Percentiles rank a stretch among this genome's conserved stretches.
These are phyloP conservation scores for Molossus alvarezi DNA, from an alignment of 2,797 vertebrate genomes.

Conservation along the genomic window DNA sequence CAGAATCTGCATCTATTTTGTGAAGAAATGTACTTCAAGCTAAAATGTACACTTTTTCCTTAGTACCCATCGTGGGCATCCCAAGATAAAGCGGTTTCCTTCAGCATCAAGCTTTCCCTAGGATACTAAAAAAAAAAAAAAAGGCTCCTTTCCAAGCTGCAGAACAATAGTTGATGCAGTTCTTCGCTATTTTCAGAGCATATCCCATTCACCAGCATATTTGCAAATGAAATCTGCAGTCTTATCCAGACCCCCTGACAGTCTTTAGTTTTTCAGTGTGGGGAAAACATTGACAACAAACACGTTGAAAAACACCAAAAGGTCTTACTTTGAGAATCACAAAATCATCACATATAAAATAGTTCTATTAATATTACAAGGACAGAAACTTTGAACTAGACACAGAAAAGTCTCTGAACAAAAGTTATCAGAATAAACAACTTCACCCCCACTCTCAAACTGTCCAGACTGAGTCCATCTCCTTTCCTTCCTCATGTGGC, in stretches of 20 bases:
- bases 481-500: background rate
- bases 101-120: background rate
- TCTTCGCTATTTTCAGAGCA: slow-evolving; percentile 12
- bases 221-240: slow-evolving; percentile 8
- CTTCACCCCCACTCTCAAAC: background rate
- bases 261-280: slow-evolving; percentile 23
- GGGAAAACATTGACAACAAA: slow-evolving; percentile 4
- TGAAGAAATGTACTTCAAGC: background rate
- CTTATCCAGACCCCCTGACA: background rate
- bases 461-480: background rate
- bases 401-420: slow-evolving; percentile 43
- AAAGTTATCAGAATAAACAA: slow-evolving; percentile 57
- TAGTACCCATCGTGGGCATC: background rate
- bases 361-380: slow-evolving; percentile 18
- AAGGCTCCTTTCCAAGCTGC: background rate
- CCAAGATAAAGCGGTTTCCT: background rate
- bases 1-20: background rate
- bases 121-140: background rate
- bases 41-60: slow-evolving; percentile 4
- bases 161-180: background rate
- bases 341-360: slow-evolving; percentile 2
- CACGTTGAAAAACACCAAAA: background rate
- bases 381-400: slow-evolving; percentile 18
- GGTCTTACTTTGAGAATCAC: slow-evolving; percentile 63
- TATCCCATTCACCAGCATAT: background rate